Conservation (phyloP, 2,113 vertebrate genomes). For the Chamaetylas fuelleborni region DNA sequence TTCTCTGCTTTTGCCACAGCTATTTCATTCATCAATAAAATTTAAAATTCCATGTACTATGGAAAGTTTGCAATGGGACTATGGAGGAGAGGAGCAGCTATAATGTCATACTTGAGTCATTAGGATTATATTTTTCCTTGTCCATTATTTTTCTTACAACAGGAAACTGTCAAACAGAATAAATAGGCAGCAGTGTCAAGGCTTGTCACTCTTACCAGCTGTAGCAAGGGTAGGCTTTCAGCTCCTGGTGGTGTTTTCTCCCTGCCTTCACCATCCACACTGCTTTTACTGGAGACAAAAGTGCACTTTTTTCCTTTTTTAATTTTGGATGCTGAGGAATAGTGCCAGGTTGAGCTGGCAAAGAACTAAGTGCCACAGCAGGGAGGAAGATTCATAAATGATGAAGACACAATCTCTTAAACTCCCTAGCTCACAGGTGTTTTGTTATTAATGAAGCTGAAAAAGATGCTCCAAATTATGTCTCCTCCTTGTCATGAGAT, state of each 20-base stretch:
- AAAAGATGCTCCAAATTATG: constrained; percentile 60
- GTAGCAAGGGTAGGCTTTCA: background rate
- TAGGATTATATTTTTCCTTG: background rate
- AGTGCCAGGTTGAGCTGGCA: constrained; percentile 53
- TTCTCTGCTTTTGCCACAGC: background rate
- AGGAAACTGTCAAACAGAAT: background rate
- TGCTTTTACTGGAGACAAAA: background rate
- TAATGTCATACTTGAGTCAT: background rate
- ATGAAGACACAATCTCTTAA: constrained; percentile 57
- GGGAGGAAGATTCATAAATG: constrained; percentile 56
- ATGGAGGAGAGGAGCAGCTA: background rate
- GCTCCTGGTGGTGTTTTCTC: background rate
- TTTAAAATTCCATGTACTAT: background rate
- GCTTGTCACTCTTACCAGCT: background rate
- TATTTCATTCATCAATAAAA: background rate
- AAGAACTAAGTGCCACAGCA: constrained; percentile 48
- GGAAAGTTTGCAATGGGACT: background rate
- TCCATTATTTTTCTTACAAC: background rate
- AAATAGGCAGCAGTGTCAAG: background rate
- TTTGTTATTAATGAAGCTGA: constrained; percentile 66
- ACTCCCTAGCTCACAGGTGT: constrained; percentile 59
- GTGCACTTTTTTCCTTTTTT: background rate
- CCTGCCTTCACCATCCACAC: background rate
- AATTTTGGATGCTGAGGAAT: constrained; percentile 31
- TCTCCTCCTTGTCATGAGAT: constrained; percentile 40